Percentiles rank a stretch among this genome's conserved stretches.
Conservation (phyloP, 1,140 invertebrate genomes). For the Maniola jurtina region DNA sequence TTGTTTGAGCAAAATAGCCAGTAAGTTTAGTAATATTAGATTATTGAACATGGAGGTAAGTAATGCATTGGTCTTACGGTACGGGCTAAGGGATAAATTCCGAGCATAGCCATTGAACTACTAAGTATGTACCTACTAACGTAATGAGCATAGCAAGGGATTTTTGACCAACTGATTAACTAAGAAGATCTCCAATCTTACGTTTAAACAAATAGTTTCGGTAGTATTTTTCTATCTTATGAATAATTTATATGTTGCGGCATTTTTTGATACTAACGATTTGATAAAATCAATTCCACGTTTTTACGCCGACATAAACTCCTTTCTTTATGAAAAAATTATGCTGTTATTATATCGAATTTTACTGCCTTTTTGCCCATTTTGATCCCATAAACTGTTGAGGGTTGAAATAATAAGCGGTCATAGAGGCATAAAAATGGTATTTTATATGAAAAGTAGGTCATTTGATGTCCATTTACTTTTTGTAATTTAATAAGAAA, state of each 20-base stretch:
- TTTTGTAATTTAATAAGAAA: not conserved
- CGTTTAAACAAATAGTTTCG: too few species aligned
- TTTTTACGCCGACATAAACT: constrained; percentile 2
- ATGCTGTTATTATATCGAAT: constrained; percentile 33
- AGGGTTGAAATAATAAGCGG: constrained; percentile 34
- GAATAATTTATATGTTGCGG: not conserved
- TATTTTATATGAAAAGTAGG: constrained; percentile 34
- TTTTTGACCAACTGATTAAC: too few species aligned
- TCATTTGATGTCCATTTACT: constrained; percentile 4
- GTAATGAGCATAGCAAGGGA: too few species aligned
- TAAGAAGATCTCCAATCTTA: too few species aligned
- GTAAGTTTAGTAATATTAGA: too few species aligned
- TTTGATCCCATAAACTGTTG: constrained; percentile 42
- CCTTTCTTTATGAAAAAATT: constrained; percentile 39
- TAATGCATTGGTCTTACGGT: too few species aligned
- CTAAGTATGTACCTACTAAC: too few species aligned
- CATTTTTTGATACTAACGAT: not conserved
- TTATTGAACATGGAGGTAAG: too few species aligned
- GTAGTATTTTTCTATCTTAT: not conserved
- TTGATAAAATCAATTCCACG: constrained; percentile 1
- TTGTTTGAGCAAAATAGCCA: too few species aligned
- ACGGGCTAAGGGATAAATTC: too few species aligned
- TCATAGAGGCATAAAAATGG: constrained; percentile 26
- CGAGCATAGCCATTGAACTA: too few species aligned
- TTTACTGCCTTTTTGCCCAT: constrained; percentile 37